phyloP scores from a whole-genome alignment of 2,797 vertebrate genomes.

The Coracias cyanogaster region DNA sequence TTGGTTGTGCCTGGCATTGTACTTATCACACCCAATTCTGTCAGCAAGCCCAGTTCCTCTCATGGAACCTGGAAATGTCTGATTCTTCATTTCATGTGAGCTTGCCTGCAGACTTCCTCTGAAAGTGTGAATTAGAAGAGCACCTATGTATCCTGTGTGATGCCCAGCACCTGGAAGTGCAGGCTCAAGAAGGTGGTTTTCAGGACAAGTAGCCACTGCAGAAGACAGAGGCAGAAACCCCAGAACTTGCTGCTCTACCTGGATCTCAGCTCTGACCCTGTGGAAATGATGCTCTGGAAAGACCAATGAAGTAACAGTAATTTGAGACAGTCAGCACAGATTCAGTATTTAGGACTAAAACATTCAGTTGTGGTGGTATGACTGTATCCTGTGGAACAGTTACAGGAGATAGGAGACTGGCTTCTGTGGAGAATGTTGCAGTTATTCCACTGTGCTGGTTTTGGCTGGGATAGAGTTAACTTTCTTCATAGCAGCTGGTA shows the following conservation, averaged over 20 bases:
- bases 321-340: neutral
- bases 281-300: neutral
- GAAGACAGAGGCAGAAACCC: neutral
- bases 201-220: neutral
- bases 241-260: neutral
- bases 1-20: neutral
- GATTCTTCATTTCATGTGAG: neutral
- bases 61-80: neutral
- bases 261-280: neutral
- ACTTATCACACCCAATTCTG: neutral
- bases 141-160: fast-evolving
- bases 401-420: neutral
- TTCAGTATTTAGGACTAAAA: neutral
- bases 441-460: neutral
- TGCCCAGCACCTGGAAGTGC: neutral
- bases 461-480: neutral
- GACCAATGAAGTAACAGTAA: neutral
- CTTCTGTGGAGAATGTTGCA: neutral
- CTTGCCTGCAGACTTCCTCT: neutral
- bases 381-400: fast-evolving
- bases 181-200: neutral
- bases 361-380: neutral
- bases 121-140: neutral
- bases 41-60: neutral
- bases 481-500: neutral